A percentile compares a stretch with the other conserved stretches of the same genome.
Evolutionary conservation across 1,140 invertebrate genomes (phyloP).

Genomic region (Eueides isabella): DNA sequence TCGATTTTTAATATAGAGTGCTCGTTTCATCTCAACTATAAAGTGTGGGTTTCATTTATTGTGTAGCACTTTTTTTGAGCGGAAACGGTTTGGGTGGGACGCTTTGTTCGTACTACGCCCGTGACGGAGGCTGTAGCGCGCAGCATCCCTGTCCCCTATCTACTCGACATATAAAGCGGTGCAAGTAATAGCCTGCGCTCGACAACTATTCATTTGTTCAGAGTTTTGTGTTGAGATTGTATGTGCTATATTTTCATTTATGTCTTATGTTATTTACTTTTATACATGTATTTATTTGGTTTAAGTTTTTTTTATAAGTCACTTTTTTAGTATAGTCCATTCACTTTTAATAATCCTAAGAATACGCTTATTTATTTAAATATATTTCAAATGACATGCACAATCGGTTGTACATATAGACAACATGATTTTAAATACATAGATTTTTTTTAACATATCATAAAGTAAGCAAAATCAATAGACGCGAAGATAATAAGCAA

Average conservation of each 20-base stretch:
- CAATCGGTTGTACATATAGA: too few species aligned
- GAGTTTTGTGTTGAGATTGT: background rate
- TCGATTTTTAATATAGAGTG: slow-evolving; percentile 49
- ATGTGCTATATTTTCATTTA: background rate
- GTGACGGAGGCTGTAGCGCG: slow-evolving; percentile 70
- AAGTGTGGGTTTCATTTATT: slow-evolving; percentile 61
- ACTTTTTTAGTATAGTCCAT: too few species aligned
- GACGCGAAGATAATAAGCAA: background rate
- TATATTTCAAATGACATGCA: too few species aligned
- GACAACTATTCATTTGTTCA: slow-evolving; percentile 23
- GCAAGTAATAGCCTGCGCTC: slow-evolving; percentile 27
- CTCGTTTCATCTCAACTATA: slow-evolving; percentile 39
- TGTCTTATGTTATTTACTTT: background rate
- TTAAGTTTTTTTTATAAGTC: background rate
- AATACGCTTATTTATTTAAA: too few species aligned
- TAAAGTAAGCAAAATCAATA: background rate
- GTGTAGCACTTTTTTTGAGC: slow-evolving; percentile 42
- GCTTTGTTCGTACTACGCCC: slow-evolving; percentile 74
- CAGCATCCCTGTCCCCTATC: slow-evolving; percentile 61
- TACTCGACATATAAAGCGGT: slow-evolving; percentile 25
- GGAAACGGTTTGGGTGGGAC: slow-evolving; percentile 63
- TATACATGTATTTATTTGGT: background rate
- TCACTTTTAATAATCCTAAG: too few species aligned
- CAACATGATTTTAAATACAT: too few species aligned
- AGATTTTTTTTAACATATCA: too few species aligned